Conservation (phyloP, 2,113 vertebrate genomes). For the Brachyhypopomus occidentalis region DNA sequence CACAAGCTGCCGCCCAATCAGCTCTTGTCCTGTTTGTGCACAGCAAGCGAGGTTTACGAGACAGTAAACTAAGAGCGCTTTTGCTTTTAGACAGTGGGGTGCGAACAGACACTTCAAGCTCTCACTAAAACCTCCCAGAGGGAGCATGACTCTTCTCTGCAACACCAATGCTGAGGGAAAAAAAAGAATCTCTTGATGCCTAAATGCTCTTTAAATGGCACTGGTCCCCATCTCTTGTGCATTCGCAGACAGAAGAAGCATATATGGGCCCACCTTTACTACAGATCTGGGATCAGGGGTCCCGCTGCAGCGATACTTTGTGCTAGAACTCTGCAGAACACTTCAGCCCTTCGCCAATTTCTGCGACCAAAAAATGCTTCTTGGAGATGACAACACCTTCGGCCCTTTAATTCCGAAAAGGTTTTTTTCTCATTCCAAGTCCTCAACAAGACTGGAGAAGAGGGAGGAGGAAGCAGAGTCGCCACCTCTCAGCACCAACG, state of each 20-base stretch:
- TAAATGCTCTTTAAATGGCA: constrained; percentile 46
- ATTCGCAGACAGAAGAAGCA: constrained; percentile 22
- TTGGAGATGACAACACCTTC: no score
- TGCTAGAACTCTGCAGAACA: background rate
- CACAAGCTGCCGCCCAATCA: background rate
- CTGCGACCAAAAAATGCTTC: background rate
- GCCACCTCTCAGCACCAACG: background rate
- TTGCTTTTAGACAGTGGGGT: constrained; percentile 58
- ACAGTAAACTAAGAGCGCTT: constrained; percentile 48
- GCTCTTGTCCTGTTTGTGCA: background rate
- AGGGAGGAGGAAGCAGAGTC: background rate
- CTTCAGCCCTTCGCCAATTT: background rate
- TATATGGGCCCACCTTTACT: constrained; percentile 13
- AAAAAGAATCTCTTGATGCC: constrained; percentile 56
- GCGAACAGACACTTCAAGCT: constrained; percentile 70
- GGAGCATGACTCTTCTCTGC: constrained; percentile 62
- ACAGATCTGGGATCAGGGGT: constrained; percentile 3
- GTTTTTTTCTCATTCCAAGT: no score
- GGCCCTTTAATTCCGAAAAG: no score
- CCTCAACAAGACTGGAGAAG: no score
- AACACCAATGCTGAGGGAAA: constrained; percentile 52
- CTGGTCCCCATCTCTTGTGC: constrained; percentile 27
- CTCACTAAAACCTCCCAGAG: constrained; percentile 64
- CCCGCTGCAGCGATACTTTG: no score
- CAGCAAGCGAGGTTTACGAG: constrained; percentile 41